Base-by-base conservation (phyloP, 2,797 vertebrate genomes). In the Xiphorhynchus erythropygius region DNA sequence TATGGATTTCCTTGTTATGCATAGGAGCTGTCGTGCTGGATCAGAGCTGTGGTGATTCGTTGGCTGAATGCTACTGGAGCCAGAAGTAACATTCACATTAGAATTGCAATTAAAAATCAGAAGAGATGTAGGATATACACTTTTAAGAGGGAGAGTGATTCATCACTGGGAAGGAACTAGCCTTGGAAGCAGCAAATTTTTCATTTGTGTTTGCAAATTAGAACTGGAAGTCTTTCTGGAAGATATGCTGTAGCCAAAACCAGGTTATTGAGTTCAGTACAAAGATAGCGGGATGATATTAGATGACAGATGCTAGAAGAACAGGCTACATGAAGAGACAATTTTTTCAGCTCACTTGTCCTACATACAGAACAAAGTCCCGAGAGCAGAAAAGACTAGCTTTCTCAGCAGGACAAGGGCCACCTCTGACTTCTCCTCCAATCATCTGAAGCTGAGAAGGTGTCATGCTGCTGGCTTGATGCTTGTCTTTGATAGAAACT, bases 51-150 rank as follows among this genome's bases (percentile, higher is more conserved):
- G 56, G 32, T 87, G 68, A 85, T 90, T 93, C 64, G 80, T 24
- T 90, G n/a, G 30, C 60, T 94, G 85, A 90, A 90, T 74, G 47
- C 32, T 80, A 18, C 62, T 1, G 15, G 53, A 89, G 68, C 71
- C 50, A 75, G 57, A 83, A 87, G 65, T 19, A 85, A 75, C 18
- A 47, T 81, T 85, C 68, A 75, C 76, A 77, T 30, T 12, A 75
- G 42, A 68, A 68, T 83, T 92, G 83, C 24, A 93, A 68, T 84
- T 92, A 78, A 85, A 93, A 92, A 71, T 64, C 53, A 55, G 68
- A 87, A 80, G 15, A 91, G 14, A 60, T 77, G 14, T 24, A 87
- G 93, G 71, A 85, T 55, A 67, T 0, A 71, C 33, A 57, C 25
- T 83, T 84, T 57, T 75, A 92, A 44, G 3, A 4, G 37, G 14